Evolutionary conservation across 2,113 vertebrate genomes (phyloP).

Genomic region (Otocyon megalotis): DNA sequence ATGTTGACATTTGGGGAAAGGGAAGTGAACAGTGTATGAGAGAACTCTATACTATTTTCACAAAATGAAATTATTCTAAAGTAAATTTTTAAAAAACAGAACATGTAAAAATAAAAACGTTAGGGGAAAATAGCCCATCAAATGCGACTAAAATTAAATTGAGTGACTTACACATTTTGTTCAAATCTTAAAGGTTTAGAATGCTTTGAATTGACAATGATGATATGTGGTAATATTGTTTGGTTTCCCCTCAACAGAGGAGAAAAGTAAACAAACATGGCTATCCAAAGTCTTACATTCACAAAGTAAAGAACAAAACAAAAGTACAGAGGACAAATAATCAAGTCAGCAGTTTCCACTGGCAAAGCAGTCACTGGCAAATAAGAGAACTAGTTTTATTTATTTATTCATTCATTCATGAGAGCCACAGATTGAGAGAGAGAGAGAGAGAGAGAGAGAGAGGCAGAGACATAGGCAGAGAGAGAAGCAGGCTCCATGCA

Average conservation of each 20-base stretch:
- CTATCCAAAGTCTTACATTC: background rate
- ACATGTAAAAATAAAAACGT: background rate
- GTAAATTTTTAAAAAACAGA: background rate
- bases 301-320: constrained; percentile 37
- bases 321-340: background rate
- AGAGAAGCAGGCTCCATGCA: too few relatives aligned
- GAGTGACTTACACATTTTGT: background rate
- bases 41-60: constrained; percentile 1
- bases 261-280: constrained; percentile 25
- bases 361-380: constrained; percentile 30
- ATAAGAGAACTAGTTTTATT: constrained; percentile 11
- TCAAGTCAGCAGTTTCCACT: constrained; percentile 31
- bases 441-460: too few relatives aligned
- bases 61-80: background rate
- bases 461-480: too few relatives aligned
- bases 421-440: too few relatives aligned
- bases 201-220: constrained; percentile 43
- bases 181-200: constrained; percentile 46
- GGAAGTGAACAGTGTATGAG: background rate
- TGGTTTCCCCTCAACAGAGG: constrained; percentile 2
- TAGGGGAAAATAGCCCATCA: constrained; percentile 15
- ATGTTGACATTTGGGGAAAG: constrained; percentile 27
- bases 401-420: background rate
- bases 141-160: constrained; percentile 46
- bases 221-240: background rate